Evolutionary conservation across 2,113 vertebrate genomes (phyloP).

Genomic region (Halcyon malimbica): DNA sequence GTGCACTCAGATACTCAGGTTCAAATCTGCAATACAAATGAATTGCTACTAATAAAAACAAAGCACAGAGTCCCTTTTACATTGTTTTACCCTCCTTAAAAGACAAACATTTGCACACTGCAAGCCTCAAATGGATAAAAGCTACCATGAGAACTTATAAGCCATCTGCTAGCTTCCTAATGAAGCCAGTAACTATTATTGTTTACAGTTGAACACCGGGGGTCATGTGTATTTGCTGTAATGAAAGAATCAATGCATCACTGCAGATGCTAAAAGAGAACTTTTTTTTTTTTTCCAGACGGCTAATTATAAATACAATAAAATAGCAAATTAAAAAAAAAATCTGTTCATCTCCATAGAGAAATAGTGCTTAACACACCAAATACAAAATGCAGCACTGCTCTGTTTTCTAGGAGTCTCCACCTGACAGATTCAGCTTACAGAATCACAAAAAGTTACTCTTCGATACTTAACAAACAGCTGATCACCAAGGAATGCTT

Average conservation of each 20-base stretch:
- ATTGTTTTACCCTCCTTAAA: conserved; percentile 73
- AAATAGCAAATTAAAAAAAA: conserved; percentile 69
- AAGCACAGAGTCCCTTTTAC: conserved; percentile 68
- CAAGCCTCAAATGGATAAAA: conserved; percentile 76
- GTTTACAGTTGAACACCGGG: conserved; percentile 78
- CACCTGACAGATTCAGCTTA: not conserved
- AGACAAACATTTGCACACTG: conserved; percentile 76
- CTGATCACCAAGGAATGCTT: conserved; percentile 31
- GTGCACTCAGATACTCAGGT: conserved; percentile 8
- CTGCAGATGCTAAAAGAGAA: conserved; percentile 66
- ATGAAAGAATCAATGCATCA: conserved; percentile 75
- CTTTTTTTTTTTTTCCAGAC: conserved; percentile 58
- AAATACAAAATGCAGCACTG: conserved; percentile 15
- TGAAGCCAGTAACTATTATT: conserved; percentile 79
- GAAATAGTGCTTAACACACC: conserved; percentile 61
- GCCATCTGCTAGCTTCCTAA: conserved; percentile 83
- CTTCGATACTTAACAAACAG: conserved; percentile 3
- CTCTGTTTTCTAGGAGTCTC: conserved; percentile 41
- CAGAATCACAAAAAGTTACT: conserved; percentile 31
- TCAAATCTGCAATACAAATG: conserved; percentile 63
- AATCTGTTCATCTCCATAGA: conserved; percentile 65
- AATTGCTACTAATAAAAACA: conserved; percentile 69
- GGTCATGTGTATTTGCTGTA: conserved; percentile 77
- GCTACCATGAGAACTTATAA: conserved; percentile 78
- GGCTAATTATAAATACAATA: conserved; percentile 78